A percentile compares a stretch with the other conserved stretches of the same genome.
Conservation (phyloP, 2,888 invertebrate species). For the Timandra comae region DNA sequence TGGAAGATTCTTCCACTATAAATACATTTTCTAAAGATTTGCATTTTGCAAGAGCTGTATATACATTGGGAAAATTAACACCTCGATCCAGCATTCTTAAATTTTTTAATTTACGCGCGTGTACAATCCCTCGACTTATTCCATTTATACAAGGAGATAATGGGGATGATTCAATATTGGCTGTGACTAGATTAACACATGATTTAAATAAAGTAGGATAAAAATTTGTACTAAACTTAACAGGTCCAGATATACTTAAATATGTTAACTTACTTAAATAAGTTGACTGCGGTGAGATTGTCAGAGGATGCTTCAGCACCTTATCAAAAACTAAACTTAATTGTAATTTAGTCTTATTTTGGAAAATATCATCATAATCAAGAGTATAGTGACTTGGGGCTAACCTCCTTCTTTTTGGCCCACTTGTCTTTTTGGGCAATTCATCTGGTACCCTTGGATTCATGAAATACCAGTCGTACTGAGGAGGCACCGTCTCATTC, state of each 20-base stretch:
- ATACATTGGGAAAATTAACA: constrained; percentile 43
- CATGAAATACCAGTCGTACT: constrained; percentile 38
- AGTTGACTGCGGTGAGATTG: constrained; percentile 29
- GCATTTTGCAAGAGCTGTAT: constrained; percentile 44
- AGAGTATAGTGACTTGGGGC: constrained; percentile 30
- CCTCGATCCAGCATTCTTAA: constrained; percentile 42
- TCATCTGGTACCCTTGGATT: constrained; percentile 18
- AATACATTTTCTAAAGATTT: constrained; percentile 49
- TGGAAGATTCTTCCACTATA: constrained; percentile 33
- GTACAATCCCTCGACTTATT: constrained; percentile 35
- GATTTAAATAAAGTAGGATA: constrained; percentile 47
- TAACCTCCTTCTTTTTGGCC: constrained; percentile 32
- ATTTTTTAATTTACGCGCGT: constrained; percentile 45
- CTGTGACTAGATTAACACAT: constrained; percentile 45
- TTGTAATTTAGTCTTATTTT: constrained; percentile 30
- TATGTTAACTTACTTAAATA: constrained; percentile 54
- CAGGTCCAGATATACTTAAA: constrained; percentile 43
- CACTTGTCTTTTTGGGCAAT: constrained; percentile 5
- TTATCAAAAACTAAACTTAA: constrained; percentile 37
- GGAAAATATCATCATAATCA: constrained; percentile 45
- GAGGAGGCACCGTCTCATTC: constrained; percentile 17
- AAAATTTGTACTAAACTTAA: constrained; percentile 41
- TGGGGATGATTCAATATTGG: constrained; percentile 36
- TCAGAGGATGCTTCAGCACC: constrained; percentile 27
- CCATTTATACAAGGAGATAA: constrained; percentile 29